Percentiles rank a stretch among this genome's conserved stretches.
Evolutionary conservation across 2,888 invertebrate genomes (phyloP).

Genomic region (Euproctis similis): DNA sequence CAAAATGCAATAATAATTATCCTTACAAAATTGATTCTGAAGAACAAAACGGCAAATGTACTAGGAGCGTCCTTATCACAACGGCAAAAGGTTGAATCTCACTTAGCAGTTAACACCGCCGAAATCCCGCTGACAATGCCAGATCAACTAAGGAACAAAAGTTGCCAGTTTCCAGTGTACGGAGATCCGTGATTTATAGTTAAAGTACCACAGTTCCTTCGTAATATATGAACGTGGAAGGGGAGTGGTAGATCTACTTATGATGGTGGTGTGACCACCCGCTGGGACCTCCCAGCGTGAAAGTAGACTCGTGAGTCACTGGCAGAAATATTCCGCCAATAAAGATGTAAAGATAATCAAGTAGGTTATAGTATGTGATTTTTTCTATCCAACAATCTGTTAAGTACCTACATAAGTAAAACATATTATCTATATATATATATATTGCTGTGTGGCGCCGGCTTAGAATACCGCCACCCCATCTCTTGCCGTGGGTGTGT

Average conservation of each 20-base stretch:
- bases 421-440: no score
- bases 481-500: no score
- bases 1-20: constrained; percentile 39
- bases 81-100: constrained; percentile 19
- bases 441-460: no score
- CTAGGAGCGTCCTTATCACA: constrained; percentile 12
- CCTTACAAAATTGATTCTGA: constrained; percentile 34
- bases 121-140: constrained; percentile 33
- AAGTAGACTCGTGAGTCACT: constrained; percentile 46
- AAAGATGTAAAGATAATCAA: constrained; percentile 38
- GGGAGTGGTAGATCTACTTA: constrained; percentile 23
- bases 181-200: constrained; percentile 27
- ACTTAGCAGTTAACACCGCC: constrained; percentile 3
- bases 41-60: constrained; percentile 15
- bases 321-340: constrained; percentile 36
- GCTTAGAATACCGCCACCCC: no score
- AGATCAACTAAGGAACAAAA: constrained; percentile 46
- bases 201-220: constrained; percentile 7
- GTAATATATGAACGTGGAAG: constrained; percentile 8
- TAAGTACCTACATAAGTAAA: constrained; percentile 1
- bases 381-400: constrained; percentile 15
- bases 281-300: constrained; percentile 42
- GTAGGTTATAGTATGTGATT: constrained; percentile 27
- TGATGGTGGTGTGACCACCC: constrained; percentile 48
- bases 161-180: constrained; percentile 28